Base-by-base conservation (phyloP, 35 echinoderm and acorn worm species). In the Hemicentrotus pulcherrimus region DNA sequence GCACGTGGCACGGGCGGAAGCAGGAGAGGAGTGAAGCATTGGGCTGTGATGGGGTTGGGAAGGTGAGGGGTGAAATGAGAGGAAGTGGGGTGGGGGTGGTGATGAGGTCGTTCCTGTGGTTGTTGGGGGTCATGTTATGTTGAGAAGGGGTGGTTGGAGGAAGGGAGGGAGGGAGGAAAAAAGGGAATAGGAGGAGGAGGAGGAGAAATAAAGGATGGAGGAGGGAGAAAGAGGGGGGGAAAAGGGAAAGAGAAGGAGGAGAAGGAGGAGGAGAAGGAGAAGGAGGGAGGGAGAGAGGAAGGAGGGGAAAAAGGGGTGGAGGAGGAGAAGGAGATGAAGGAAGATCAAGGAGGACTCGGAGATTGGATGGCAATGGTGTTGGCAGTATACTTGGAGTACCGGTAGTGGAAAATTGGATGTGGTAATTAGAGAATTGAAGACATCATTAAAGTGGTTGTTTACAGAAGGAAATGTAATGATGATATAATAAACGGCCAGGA, bases 1-100 rank as follows among this genome's bases (percentile, higher is more conserved):
- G 88, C 46, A 45, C 88, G 88, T 93, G 91, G 91, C 91, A 47
- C 91, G 91, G 30, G 48, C n/a, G n/a, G n/a, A n/a, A n/a, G 32
- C 91, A 30, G 30, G 30, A 47, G 91, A 9, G 45, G 32, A 47
- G 45, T 58, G 91, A 31, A 11, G 22, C 48, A 28, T 58, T 31
- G 13, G 45, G 15, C 91, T 12, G 48, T 58, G 91, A n/a, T 32
- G 11, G 91, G 91, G 30, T 24, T 46, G 48, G 46, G 46, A 58
- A 33, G 91, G 46, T 90, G 88, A 10, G 88, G 14, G n/a, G 28
- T 41, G 88, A 41, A 47, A 28, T 90, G n/a, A 32, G 28, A 78
- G 32, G 46, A 47, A 90, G 88, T 90, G 88, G 46, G 46, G 86
- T 41, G 35, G 35, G 0, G 86, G 2, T 47, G 85, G 31, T 86